These are phyloP conservation scores for Limnothrissa miodon DNA, from an alignment of 2,113 vertebrate genomes.

Conservation along the genomic window DNA sequence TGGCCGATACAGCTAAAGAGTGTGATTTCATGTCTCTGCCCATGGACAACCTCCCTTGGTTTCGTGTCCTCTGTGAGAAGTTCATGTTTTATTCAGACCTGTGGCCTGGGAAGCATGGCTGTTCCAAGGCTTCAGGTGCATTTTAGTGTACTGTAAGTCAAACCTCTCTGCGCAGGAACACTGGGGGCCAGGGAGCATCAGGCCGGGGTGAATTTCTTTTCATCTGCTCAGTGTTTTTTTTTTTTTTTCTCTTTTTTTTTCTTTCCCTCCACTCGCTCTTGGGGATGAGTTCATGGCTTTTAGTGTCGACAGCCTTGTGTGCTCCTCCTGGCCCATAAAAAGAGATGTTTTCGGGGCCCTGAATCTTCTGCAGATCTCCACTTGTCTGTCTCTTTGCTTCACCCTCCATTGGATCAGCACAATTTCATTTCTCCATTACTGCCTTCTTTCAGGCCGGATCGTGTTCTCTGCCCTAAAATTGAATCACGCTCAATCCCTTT, in stretches of 20 bases:
- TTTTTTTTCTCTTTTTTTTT: not conserved
- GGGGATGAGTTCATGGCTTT: conserved; percentile 9
- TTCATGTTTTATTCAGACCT: conserved; percentile 1
- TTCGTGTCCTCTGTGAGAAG: not conserved
- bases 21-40: not conserved
- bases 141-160: conserved; percentile 4
- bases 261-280: not conserved
- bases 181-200: not conserved
- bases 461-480: conserved; percentile 7
- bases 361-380: not conserved
- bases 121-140: not conserved
- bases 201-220: not conserved
- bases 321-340: not conserved
- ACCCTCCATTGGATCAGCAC: conserved; percentile 2
- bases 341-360: not conserved
- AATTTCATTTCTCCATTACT: conserved; percentile 15
- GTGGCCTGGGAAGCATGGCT: not conserved
- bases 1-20: not conserved
- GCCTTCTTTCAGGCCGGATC: not conserved
- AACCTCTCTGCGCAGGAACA: not conserved
- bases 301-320: not conserved
- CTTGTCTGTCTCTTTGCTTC: not conserved
- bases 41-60: not conserved
- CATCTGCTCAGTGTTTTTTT: not conserved
- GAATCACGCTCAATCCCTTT: conserved; percentile 7